Conservation (phyloP, 2,113 vertebrate genomes). For the Antechinus flavipes region DNA sequence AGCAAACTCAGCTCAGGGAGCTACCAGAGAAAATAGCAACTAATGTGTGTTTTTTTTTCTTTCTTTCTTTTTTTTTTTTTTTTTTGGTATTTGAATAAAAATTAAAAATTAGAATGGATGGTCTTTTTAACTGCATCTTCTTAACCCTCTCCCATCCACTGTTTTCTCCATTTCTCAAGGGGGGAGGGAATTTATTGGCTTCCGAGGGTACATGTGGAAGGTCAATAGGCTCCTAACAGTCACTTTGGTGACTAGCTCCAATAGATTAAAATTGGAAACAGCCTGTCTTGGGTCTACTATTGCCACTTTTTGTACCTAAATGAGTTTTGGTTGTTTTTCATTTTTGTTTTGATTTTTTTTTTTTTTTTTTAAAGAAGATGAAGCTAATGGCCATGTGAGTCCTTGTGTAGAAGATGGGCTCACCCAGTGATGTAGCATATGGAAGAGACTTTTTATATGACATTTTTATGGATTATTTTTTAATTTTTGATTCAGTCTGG, state of each 20-base stretch:
- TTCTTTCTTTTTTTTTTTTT: slow-evolving; percentile 69
- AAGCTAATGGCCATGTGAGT: slow-evolving; percentile 75
- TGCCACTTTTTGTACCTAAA: slow-evolving; percentile 73
- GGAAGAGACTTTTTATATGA: slow-evolving; percentile 84
- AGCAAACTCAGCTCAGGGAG: slow-evolving; percentile 86
- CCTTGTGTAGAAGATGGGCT: slow-evolving; percentile 82
- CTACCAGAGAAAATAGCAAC: slow-evolving; percentile 83
- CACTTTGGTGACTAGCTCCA: slow-evolving; percentile 50
- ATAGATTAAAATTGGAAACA: slow-evolving; percentile 49
- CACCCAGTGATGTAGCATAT: slow-evolving; percentile 79
- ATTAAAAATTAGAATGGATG: slow-evolving; percentile 84
- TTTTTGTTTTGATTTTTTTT: slow-evolving; percentile 31
- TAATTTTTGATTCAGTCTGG: slow-evolving; percentile 72
- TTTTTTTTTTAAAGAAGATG: slow-evolving; percentile 53
- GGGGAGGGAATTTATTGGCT: not conserved
- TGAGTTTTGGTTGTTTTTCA: slow-evolving; percentile 29
- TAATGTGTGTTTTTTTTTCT: slow-evolving; percentile 78
- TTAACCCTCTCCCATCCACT: slow-evolving; percentile 57
- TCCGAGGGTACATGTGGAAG: not conserved
- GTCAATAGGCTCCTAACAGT: slow-evolving; percentile 49
- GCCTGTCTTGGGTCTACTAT: not conserved
- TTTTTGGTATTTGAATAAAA: slow-evolving; percentile 85
- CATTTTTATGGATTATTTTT: slow-evolving; percentile 85
- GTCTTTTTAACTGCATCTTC: slow-evolving; percentile 82
- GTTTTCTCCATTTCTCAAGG: not conserved